Evolutionary conservation across 1,140 invertebrate genomes (phyloP).

Genomic region (Trichonephila inaurata): DNA sequence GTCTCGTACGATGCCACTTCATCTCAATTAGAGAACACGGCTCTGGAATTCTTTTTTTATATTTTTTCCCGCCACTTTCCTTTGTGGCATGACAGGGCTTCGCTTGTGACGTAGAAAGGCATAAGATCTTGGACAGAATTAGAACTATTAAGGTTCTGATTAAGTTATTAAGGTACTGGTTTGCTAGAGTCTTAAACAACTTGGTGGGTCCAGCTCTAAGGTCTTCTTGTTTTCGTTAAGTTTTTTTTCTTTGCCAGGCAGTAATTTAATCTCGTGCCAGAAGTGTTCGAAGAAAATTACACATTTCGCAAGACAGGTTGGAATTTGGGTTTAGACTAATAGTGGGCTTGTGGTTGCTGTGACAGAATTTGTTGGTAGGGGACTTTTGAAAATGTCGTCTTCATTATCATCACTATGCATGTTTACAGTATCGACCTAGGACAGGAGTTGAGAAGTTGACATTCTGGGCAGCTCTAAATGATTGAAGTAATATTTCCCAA

Average conservation of each 20-base stretch:
- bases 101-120: neutral
- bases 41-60: neutral
- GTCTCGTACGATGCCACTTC: constrained; percentile 41
- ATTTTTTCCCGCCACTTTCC: constrained; percentile 20
- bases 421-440: neutral
- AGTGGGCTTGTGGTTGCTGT: neutral
- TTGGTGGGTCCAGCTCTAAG: constrained; percentile 2
- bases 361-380: neutral
- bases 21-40: constrained; percentile 48
- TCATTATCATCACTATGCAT: neutral
- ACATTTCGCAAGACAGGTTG: neutral
- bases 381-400: neutral
- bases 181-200: neutral
- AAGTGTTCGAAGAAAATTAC: constrained; percentile 20
- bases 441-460: too few species aligned
- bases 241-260: neutral
- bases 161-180: constrained; percentile 55
- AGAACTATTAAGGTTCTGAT: constrained; percentile 37
- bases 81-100: constrained; percentile 14
- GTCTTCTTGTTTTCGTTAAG: neutral
- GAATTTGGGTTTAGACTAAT: constrained; percentile 12
- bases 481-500: too few species aligned
- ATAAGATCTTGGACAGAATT: constrained; percentile 22
- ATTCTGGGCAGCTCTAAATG: too few species aligned
- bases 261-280: constrained; percentile 25